Base-by-base conservation (phyloP, 2,113 vertebrate species). In the Delphinapterus leucas region DNA sequence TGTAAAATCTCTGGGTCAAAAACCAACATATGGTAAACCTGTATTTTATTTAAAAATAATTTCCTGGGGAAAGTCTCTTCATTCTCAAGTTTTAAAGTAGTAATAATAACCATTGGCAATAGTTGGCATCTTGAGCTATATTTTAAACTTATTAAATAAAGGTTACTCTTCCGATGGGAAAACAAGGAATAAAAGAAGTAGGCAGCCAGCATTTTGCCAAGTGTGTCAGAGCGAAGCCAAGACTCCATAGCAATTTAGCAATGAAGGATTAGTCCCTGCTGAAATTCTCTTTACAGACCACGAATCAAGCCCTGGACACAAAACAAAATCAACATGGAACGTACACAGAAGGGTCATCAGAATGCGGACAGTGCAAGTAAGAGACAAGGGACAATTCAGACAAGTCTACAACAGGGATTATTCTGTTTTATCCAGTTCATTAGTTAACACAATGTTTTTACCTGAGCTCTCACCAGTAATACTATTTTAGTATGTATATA, bases 71-170 rank as follows among this genome's bases (percentile, higher is more conserved):
- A 71, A 41, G 82, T 85, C 11, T 71, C 70, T 87, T 92, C 55
- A 86, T 83, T 87, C 15, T 94, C 70, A 95, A 79, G 31, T 87
- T 96, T 88, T 90, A 86, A 88, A 97, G 15, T 47, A 49, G 65
- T 33, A 74, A 33, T 93, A 91, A 88, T 44, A 89, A 74, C 31
- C 74, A 68, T 3, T 92, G 86, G 77, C 60, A 88, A 53, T 55
- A 73, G 65, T 0, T 90, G 76, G n/a, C 47, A 93, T 67, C 67
- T 83, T 55, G 21, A 93, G 82, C 65, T 92, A 9, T 92, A 86
- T 89, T 94, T 97, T 93, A 61, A 83, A 95, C 41, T 68, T 93
- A 74, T 23, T 93, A 92, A 93, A 85, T 91, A 88, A 82, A 91
- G 63, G 88, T 68, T 71, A 47, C 36, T 71, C 33, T 90, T 94